phyloP scores from a whole-genome alignment of 1,140 invertebrate species.

The Macrobrachium rosenbergii region DNA sequence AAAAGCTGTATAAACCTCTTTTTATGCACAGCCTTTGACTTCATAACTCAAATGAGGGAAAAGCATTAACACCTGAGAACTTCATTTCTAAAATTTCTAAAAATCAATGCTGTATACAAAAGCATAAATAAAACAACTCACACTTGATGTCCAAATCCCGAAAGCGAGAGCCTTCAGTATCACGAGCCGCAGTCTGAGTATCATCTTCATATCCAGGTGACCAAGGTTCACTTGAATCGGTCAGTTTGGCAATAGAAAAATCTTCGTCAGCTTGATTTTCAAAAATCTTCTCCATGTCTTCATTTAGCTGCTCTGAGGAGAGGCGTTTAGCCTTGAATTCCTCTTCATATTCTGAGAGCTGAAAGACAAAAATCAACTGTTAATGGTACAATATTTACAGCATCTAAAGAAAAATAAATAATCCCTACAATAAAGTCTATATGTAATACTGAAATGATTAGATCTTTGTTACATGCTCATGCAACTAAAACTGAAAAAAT shows the following conservation, averaged over 20 bases:
- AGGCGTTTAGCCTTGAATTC: not conserved
- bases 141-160: conserved; percentile 41
- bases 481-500: too few species aligned
- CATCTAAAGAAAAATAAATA: too few species aligned
- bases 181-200: not conserved
- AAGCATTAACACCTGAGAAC: not conserved
- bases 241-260: conserved; percentile 29
- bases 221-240: conserved; percentile 19
- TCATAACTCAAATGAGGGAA: not conserved
- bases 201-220: conserved; percentile 29
- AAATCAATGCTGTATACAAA: not conserved
- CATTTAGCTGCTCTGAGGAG: conserved; percentile 41
- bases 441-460: too few species aligned
- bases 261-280: conserved; percentile 34
- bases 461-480: too few species aligned
- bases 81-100: not conserved
- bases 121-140: not conserved
- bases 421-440: too few species aligned
- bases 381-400: too few species aligned
- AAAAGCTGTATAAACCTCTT: too few species aligned
- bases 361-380: not conserved
- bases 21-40: too few species aligned
- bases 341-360: conserved; percentile 24
- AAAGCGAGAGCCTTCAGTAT: conserved; percentile 21
- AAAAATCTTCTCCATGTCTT: conserved; percentile 52